These are phyloP conservation scores for Buphagus erythrorhynchus DNA, from an alignment of 2,797 vertebrate genomes.

Conservation along the genomic window DNA sequence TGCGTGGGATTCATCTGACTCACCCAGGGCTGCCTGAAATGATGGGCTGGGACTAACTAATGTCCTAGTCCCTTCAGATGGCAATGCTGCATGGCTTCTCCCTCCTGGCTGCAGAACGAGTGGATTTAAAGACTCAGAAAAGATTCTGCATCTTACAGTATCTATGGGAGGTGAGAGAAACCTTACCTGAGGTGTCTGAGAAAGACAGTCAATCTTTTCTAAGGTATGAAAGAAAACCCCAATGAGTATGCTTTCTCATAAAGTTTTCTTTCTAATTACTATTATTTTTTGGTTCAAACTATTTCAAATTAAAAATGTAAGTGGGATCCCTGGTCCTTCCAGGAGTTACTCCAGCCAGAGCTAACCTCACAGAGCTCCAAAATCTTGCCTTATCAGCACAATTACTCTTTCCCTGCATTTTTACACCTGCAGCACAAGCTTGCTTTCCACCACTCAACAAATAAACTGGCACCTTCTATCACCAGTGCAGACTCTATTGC, in stretches of 20 bases:
- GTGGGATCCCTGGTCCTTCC: neutral
- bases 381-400: neutral
- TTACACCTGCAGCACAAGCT: neutral
- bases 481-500: neutral
- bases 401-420: neutral
- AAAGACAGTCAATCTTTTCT: neutral
- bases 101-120: neutral
- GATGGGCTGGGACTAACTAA: neutral
- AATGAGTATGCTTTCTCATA: fast-evolving
- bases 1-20: neutral
- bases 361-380: neutral
- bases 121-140: neutral
- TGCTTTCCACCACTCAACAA: neutral
- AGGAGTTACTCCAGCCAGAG: neutral
- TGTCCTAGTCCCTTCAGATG: neutral
- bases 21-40: neutral
- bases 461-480: neutral
- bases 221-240: neutral
- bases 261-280: neutral
- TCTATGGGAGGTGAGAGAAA: neutral
- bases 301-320: neutral
- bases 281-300: neutral
- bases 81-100: fast-evolving
- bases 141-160: neutral
- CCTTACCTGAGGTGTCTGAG: neutral